Evolutionary conservation across 1,140 invertebrate genomes (phyloP).

Genomic region (Aricia agestis): DNA sequence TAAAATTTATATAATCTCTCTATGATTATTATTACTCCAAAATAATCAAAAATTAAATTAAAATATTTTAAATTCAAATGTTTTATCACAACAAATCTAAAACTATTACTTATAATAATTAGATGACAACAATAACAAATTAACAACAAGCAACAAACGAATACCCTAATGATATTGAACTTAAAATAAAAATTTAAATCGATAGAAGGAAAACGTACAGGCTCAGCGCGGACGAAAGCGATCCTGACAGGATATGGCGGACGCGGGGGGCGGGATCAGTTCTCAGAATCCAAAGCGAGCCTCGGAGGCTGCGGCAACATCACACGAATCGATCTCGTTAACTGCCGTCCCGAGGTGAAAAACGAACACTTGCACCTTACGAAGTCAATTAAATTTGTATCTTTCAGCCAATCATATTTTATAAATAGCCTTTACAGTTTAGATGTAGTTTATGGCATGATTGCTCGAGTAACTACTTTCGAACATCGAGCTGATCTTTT

Average conservation of each 20-base stretch:
- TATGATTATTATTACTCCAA: too few relatives aligned
- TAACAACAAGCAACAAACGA: background rate
- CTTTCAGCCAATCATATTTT: background rate
- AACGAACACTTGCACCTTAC: constrained; percentile 42
- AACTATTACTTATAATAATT: too few relatives aligned
- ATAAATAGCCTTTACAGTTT: too few relatives aligned
- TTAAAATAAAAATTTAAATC: constrained; percentile 10
- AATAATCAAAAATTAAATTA: too few relatives aligned
- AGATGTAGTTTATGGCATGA: background rate
- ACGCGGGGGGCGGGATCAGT: constrained; percentile 37
- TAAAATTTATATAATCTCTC: too few relatives aligned
- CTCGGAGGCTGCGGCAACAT: constrained; percentile 66
- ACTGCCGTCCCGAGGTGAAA: constrained; percentile 54
- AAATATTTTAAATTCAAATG: too few relatives aligned
- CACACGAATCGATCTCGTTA: constrained; percentile 64
- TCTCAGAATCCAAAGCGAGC: constrained; percentile 59
- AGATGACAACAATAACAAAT: too few relatives aligned
- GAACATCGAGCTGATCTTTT: too few relatives aligned
- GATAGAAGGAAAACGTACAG: constrained; percentile 9
- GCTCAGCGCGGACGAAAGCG: constrained; percentile 26
- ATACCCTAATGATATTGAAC: background rate
- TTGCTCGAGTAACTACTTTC: background rate
- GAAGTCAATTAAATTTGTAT: constrained; percentile 50
- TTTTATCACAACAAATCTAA: too few relatives aligned
- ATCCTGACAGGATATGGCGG: constrained; percentile 34